Base-by-base conservation (phyloP, 2,113 vertebrate genomes). In the Mandrillus leucophaeus region DNA sequence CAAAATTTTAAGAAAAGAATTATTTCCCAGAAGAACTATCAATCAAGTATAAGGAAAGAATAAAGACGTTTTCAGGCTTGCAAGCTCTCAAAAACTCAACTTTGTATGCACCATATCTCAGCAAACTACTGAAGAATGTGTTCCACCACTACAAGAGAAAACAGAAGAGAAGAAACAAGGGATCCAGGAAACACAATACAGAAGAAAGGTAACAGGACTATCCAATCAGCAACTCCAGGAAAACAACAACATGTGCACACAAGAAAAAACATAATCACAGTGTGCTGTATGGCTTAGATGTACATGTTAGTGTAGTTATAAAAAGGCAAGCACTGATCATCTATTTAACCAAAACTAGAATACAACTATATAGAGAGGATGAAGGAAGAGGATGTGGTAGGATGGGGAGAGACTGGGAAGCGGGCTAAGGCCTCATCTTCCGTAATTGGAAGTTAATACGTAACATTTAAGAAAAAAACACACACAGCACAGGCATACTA, bases 11-110 rank as follows among this genome's bases (percentile, higher is more conserved):
- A 85, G 13, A 61, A 13, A 13, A 64, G 81, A 93, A 84, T 68
- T 88, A 61, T 52, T 86, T 88, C 23, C 87, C 64, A 80, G 81
- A 79, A 97, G 90, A 96, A 55, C 72, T 93, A 80, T 88, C 72
- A 52, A 88, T 75, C 87, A 93, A 91, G 25, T 75, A n/a, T 97
- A 78, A 91, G 68, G 43, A 84, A 88, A 96, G 68, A 92, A 96
- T 82, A 85, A 92, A 90, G 50, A 48, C 59, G 90, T 57, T 75
- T 93, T 88, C 90, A 90, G 72, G 80, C 48, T 55, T 13, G 18
- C 27, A 73, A 55, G 9, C 16, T 59, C 66, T 96, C 38, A 73
- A 59, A 48, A 82, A 61, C 38, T 13, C 35, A 83, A 70, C 12
- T 38, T 68, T 73, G 43, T 84, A 50, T 80, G 48, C 14, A 90